phyloP scores from a whole-genome alignment of 2,888 invertebrate genomes.

The Mongoloraphidia duomilia region DNA sequence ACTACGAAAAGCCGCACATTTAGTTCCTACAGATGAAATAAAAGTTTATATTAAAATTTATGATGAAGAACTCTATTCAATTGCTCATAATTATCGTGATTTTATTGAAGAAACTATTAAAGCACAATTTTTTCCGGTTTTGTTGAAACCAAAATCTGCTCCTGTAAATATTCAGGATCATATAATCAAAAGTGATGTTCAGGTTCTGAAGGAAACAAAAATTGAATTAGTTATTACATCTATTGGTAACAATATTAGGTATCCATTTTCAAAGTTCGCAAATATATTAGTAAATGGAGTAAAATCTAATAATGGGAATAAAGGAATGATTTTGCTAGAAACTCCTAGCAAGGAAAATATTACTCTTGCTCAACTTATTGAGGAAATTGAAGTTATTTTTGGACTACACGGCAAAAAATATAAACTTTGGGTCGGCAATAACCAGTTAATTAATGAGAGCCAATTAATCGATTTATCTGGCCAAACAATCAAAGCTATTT shows the following conservation, averaged over 20 bases:
- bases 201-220: constrained; percentile 53
- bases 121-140: constrained; percentile 49
- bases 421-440: constrained; percentile 35
- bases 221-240: constrained; percentile 37
- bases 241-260: too few species aligned
- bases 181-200: constrained; percentile 22
- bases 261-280: too few species aligned
- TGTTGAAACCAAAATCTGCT: constrained; percentile 33
- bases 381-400: constrained; percentile 47
- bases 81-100: constrained; percentile 53
- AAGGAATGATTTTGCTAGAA: constrained; percentile 57
- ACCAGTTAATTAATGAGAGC: constrained; percentile 25
- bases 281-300: too few species aligned
- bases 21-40: constrained; percentile 85
- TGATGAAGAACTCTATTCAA: constrained; percentile 46
- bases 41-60: constrained; percentile 57
- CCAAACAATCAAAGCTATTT: constrained; percentile 34
- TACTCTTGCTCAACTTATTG: constrained; percentile 36
- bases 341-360: constrained; percentile 40
- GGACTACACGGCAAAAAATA: constrained; percentile 50
- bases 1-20: constrained; percentile 82
- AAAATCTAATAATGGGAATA: constrained; percentile 13
- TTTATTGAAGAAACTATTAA: constrained; percentile 75
- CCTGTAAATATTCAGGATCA: constrained; percentile 50
- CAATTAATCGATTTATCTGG: constrained; percentile 29